Evolutionary conservation across 1,140 invertebrate species (phyloP), one percentile per base, ranked within the genome.

Genomic region (Papilio dardanus): DNA sequence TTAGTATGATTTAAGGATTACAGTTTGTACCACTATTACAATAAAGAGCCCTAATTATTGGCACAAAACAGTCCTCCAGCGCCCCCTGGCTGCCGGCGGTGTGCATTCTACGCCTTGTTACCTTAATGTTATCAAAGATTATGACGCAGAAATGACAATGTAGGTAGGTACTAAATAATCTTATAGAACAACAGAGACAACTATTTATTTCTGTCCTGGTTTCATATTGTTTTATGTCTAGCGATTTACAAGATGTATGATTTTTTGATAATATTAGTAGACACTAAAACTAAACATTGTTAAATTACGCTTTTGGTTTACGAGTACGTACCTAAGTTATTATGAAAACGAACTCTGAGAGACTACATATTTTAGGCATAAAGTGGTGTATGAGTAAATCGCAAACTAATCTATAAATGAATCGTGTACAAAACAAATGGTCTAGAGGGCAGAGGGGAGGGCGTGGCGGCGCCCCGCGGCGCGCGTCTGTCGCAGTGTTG

Each of bases 401-500:
- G 28, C 62, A 74, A 71, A 77, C 67, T 42, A 54, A 79, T 88
- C 82, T 85, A 83, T 71, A 88, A 86, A 90, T 88, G 86, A 89
- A 83, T 84, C 78, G 83, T 83, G 84, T 81, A 85, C 86, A 82
- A 90, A 91, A 90, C 90, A 90, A 90, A 90, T 92, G 86, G 86
- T 84, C 84, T 84, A 88, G 83, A 89, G 83, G 87, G 83, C 81
- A 81, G 81, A 89, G 83, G 86, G 83, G 83, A 81, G 82, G 90
- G 89, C 88, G 90, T 89, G 88, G 80, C 78, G 83, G 81, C 83
- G 66, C 71, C 90, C 90, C 84, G 90, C 86, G 54, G 90, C 71
- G 90, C 85, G 86, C 90, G 90, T 91, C 88, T 92, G 90, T 92
- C 89, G 90, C 81, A 81, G 84, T 91, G 86, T 90, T 90, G 89